These are phyloP conservation scores for Pelusios castaneus DNA, from an alignment of 2,113 vertebrate species.

Conservation along the genomic window DNA sequence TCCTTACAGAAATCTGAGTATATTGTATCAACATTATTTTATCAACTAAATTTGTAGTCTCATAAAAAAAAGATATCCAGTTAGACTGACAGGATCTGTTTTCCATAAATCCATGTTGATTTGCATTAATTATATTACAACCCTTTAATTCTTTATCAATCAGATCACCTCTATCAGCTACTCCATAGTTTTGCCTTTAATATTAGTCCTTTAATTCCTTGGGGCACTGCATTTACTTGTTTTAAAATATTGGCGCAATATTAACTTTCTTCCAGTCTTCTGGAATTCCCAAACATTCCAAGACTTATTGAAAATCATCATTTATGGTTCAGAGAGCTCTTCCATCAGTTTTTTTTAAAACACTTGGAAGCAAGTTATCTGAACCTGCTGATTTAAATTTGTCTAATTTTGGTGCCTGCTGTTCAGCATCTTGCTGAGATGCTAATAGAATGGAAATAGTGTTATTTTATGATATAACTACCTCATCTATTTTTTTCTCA, in stretches of 20 bases:
- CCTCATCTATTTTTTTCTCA: background rate
- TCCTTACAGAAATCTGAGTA: background rate
- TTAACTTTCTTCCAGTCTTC: background rate
- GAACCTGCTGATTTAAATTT: background rate
- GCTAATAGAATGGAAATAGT: background rate
- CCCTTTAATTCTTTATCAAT: background rate
- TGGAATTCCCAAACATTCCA: background rate
- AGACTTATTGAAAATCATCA: background rate
- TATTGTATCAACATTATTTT: background rate
- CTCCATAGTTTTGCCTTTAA: background rate
- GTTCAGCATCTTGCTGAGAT: background rate
- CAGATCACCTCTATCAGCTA: background rate
- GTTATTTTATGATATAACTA: background rate
- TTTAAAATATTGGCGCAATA: background rate
- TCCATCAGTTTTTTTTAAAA: background rate
- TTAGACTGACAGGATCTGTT: background rate
- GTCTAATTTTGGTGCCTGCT: background rate
- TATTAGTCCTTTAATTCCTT: background rate
- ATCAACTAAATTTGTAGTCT: background rate
- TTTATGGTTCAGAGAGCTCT: background rate
- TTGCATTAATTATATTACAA: background rate
- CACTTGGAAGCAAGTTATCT: background rate
- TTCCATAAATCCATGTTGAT: background rate
- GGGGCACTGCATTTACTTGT: background rate
- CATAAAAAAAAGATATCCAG: background rate